Evolutionary conservation across 1,140 invertebrate genomes (phyloP).

Genomic region (Cotesia typhae): DNA sequence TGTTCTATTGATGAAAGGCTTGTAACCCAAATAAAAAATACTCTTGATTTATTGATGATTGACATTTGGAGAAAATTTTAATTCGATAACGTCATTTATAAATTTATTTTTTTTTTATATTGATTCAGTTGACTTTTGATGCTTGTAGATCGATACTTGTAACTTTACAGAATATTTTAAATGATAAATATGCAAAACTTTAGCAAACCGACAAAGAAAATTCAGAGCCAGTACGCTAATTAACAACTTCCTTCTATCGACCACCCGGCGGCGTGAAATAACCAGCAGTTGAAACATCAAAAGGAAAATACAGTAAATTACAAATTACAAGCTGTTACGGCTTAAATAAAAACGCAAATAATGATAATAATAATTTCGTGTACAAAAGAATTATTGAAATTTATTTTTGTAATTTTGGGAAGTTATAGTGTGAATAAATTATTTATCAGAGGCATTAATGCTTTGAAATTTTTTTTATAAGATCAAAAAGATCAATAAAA

Average conservation of each 20-base stretch:
- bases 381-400: background rate
- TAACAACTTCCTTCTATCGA: constrained; percentile 29
- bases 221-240: constrained; percentile 17
- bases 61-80: too few relatives aligned
- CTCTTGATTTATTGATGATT: too few relatives aligned
- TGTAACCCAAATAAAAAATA: too few relatives aligned
- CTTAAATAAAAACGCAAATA: background rate
- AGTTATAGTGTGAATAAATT: too few relatives aligned
- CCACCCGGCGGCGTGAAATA: background rate
- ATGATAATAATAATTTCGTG: background rate
- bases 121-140: too few relatives aligned
- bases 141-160: background rate
- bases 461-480: too few relatives aligned
- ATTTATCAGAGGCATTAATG: too few relatives aligned
- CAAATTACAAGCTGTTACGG: constrained; percentile 11
- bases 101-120: too few relatives aligned
- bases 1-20: too few relatives aligned
- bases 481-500: too few relatives aligned
- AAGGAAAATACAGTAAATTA: background rate
- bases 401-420: background rate
- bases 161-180: background rate
- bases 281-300: background rate
- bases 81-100: too few relatives aligned
- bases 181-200: background rate
- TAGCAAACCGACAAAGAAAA: constrained; percentile 4